Conservation (phyloP, 1,140 invertebrate species). For the Pemphigus obesinymphae region DNA sequence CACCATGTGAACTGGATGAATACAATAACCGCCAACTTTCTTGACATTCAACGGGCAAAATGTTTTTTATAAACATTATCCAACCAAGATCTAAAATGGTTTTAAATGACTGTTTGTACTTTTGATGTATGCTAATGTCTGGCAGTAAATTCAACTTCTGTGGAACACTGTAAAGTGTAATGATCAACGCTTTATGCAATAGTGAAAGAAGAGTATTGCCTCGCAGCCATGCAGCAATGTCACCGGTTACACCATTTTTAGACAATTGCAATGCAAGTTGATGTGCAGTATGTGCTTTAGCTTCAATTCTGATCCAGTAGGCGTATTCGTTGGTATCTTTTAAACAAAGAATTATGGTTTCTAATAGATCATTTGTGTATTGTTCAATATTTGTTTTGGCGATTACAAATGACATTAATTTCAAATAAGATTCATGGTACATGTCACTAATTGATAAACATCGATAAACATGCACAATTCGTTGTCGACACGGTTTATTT, state of each 20-base stretch:
- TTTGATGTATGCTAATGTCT: background rate
- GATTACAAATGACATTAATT: background rate
- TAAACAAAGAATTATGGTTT: conserved; percentile 21
- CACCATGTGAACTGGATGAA: conserved; percentile 74
- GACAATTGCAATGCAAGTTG: background rate
- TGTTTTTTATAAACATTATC: conserved; percentile 69
- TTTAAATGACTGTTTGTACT: conserved; percentile 21
- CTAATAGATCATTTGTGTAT: conserved; percentile 14
- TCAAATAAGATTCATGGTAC: conserved; percentile 5
- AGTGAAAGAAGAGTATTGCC: background rate
- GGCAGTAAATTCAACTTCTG: background rate
- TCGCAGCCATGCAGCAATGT: background rate
- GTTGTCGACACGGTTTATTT: background rate
- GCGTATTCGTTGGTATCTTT: conserved; percentile 11
- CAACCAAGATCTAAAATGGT: conserved; percentile 36
- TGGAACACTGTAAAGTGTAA: conserved; percentile 19
- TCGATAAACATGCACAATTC: background rate
- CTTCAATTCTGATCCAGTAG: background rate
- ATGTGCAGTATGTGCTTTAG: background rate
- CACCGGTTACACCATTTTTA: background rate
- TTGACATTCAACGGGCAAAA: conserved; percentile 66
- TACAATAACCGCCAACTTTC: conserved; percentile 77
- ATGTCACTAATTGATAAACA: background rate
- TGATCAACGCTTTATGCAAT: conserved; percentile 4
- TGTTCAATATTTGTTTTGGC: background rate